Evolutionary conservation across 2,797 vertebrate species (phyloP).

Genomic region (Myiotriccus ornatus): DNA sequence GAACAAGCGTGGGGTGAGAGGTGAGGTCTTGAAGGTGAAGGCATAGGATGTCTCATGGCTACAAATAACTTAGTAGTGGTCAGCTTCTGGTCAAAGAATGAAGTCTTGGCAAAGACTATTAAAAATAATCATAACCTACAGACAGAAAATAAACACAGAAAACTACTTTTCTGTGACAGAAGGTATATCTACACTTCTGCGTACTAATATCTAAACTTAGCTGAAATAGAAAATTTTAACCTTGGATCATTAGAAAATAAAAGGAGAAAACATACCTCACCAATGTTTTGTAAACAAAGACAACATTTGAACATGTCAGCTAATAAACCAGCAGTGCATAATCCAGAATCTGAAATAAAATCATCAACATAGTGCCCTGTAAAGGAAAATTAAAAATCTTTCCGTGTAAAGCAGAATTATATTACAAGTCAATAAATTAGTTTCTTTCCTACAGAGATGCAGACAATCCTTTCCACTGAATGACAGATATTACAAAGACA

Average conservation of each 20-base stretch:
- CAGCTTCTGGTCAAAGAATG: neutral
- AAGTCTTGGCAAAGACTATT: neutral
- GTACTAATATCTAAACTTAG: neutral
- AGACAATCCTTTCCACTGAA: neutral
- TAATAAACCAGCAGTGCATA: neutral
- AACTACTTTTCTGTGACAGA: neutral
- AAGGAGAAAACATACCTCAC: neutral
- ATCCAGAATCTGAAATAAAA: neutral
- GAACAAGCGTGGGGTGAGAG: neutral
- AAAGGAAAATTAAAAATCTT: neutral
- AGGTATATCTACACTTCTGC: neutral
- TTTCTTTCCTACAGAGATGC: neutral
- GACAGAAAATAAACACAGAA: neutral
- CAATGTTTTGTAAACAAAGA: neutral
- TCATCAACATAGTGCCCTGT: neutral
- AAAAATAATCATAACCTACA: neutral
- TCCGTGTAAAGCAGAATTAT: neutral
- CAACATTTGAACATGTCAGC: neutral
- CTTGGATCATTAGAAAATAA: neutral
- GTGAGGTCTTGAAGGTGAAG: neutral
- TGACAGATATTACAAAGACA: neutral
- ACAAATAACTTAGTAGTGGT: neutral
- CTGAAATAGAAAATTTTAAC: neutral
- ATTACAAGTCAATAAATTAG: neutral
- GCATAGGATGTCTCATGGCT: neutral